Base-by-base conservation (phyloP, 1,140 invertebrate species). In the Drosophila virilis region DNA sequence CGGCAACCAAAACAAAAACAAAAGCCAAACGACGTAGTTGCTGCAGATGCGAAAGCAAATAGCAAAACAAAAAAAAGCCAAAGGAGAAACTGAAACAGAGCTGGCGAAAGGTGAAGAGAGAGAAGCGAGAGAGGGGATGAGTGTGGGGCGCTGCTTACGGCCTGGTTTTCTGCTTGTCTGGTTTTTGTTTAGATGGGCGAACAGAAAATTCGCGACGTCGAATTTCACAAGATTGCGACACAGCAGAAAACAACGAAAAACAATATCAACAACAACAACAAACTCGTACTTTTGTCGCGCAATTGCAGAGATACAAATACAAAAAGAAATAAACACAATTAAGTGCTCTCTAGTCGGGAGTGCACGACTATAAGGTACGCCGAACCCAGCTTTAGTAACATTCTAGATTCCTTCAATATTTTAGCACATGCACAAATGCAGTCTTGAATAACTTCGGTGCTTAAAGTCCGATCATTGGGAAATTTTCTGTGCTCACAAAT, bases 151-250 rank as follows among this genome's bases (percentile, higher is more conserved):
- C 46, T 33, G 35, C 46, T 57, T 70, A 32, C 52, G 77, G 74
- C 61, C 69, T 58, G 52, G 57, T 67, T 71, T 70, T 58, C 61
- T 57, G 76, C 76, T 73, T 79, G 73, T 82, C 65, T 64, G 57
- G 8, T 69, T 74, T 67, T 62, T 74, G 51, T 74, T 77, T 46
- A 58, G 50, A 50, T 59, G 72, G 72, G 59, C 72, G 65, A 48
- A n/a, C 66, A 71, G 73, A 75, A 78, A 78, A 76, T 77, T 72
- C 55, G 64, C 77, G 69, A 78, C 40, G 75, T 66, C 55, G 81
- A 80, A 83, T 89, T 89, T 88, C 77, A 89, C 70, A 83, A 89
- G 74, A 78, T 78, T 78, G 73, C 77, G 52, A 83, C 67, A 83
- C 51, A 55, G 17, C 9, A 35, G 13, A 48, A 17, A 51, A n/a